Base-by-base conservation (phyloP, 2,888 invertebrate genomes). In the Pollenia angustigena region DNA sequence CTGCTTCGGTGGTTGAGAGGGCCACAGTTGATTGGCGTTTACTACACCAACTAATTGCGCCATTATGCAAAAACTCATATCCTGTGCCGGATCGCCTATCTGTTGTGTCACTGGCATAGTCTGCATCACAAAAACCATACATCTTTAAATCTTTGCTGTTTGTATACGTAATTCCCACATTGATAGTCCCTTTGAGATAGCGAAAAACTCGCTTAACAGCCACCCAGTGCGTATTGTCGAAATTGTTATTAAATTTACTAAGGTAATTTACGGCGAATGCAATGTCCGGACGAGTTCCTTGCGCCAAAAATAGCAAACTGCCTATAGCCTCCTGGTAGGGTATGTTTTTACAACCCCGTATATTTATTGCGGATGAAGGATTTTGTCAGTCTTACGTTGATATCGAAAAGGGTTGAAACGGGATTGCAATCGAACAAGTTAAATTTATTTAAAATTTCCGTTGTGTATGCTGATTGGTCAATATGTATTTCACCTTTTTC, bases 211-310 rank as follows among this genome's bases (percentile, higher is more conserved):
- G 60, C 44, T n/a, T n/a, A n/a, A n/a, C n/a, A n/a, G n/a, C n/a
- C n/a, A n/a, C 68, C 88, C 88, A 90, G 58, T 89, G 89, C 0
- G 87, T 54, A n/a, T 85, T 71, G 12, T 76, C 84, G 40, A 79
- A 85, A 60, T 85, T 84, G n/a, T 23, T 23, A 23, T 23, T 23
- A 23, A 23, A 23, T 23, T 23, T 23, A 23, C 23, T 23, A 23
- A 23, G 23, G 23, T 23, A 23, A 23, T 23, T 23, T 23, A 23
- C 23, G 23, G 23, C 23, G 23, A 23, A 23, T 23, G 23, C 23
- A 2, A 23, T 23, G 2, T 23, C 23, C 23, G 23, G 23, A 23
- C 23, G 23, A 23, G 81, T 66, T 7, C 86, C 82, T 76, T 88
- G 85, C 4, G 78, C 87, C 40, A 87, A 52, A 62, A 88, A 90